Percentiles rank a stretch among this genome's conserved stretches.
Conservation (phyloP, 2,888 invertebrate genomes). For the Troglohyphantes excavatus region DNA sequence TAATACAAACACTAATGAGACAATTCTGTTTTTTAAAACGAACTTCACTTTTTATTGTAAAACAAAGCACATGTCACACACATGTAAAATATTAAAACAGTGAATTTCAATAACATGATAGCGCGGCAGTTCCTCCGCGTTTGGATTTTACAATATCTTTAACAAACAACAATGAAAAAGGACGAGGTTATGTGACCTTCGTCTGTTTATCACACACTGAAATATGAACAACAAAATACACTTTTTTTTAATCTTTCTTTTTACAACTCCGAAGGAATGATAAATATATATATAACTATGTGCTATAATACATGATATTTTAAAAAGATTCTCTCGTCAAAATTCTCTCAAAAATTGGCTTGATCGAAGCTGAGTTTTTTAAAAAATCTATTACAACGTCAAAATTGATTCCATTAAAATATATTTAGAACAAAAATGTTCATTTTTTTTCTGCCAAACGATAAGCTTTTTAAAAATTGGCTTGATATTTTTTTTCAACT, state of each 20-base stretch:
- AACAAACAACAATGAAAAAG: conserved; percentile 47
- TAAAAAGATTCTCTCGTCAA: conserved; percentile 65
- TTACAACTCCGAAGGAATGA: conserved; percentile 31
- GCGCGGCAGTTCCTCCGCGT: background rate
- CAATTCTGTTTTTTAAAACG: conserved; percentile 44
- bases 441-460: background rate
- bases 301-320: conserved; percentile 51
- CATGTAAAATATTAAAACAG: conserved; percentile 74
- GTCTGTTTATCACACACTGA: conserved; percentile 19
- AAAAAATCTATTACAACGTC: background rate
- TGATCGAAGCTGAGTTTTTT: conserved; percentile 12
- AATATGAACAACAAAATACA: conserved; percentile 53
- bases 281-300: conserved; percentile 46
- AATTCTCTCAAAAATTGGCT: conserved; percentile 66
- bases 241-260: conserved; percentile 16
- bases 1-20: background rate
- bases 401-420: background rate
- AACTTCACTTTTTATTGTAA: conserved; percentile 61
- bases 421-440: background rate
- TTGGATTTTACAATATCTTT: conserved; percentile 16
- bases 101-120: conserved; percentile 42
- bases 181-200: conserved; percentile 23
- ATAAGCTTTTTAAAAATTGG: background rate
- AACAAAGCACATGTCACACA: conserved; percentile 69
- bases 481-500: too few relatives aligned